Base-by-base conservation (phyloP, 2,113 vertebrate species). In the Camelus bactrianus region DNA sequence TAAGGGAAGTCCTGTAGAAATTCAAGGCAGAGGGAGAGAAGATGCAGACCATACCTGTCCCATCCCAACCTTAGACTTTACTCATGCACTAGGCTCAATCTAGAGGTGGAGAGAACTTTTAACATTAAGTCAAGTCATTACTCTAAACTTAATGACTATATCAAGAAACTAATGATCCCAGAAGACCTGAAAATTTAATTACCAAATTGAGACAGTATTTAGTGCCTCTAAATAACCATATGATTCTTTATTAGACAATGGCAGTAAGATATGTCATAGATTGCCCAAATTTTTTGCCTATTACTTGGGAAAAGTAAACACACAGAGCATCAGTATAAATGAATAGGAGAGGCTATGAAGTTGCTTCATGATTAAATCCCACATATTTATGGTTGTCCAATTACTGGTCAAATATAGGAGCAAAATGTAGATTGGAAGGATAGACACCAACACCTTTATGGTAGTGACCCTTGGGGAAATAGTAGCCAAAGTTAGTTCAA, bases 51-150 rank as follows among this genome's bases (percentile, higher is more conserved):
- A 75, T 8, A 75, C 0, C 1, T 73, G 2, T 6, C 14, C 22
- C 10, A 60, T 35, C 17, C 42, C 30, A 67, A 50, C 11, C 12
- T 50, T 69, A 92, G 26, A 60, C 1, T 52, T 72, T 42, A n/a
- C 8, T 80, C 24, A 67, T 72, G 6, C 3, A 86, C 24, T 56
- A 81, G 13, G 11, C 35, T 26, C 65, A 80, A n/a, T 17, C 16
- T 16, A 65, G 22, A 46, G 9, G 1, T 93, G 20, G 14, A 46
- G 16, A 85, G 11, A 65, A 77, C 12, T 72, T 73, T 67, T 6
- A 64, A 77, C 5, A 50, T 30, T 89, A 91, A 91, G 62, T 22
- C 17, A 91, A 95, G 16, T 24, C 38, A 42, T 42, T 42, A 42
- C 38, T 42, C 38, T 42, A 42, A 42, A 42, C 38, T 42, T 42